phyloP scores from a whole-genome alignment of 2,113 vertebrate species.

The Paracanthobrama guichenoti region DNA sequence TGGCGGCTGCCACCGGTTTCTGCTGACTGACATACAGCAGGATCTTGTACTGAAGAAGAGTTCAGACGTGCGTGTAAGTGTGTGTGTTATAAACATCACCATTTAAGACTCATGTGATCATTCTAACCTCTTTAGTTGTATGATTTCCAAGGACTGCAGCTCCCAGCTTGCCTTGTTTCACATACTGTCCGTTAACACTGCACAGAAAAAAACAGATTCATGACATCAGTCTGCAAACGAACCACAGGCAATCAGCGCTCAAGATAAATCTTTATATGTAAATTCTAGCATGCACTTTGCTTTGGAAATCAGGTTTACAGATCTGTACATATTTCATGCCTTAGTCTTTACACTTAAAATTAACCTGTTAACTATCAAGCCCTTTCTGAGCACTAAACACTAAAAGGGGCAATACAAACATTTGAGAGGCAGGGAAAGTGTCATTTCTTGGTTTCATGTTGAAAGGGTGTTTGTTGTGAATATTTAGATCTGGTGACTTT shows the following conservation, averaged over 20 bases:
- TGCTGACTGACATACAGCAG: constrained; percentile 93
- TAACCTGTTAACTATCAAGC: no score
- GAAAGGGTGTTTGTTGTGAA: no score
- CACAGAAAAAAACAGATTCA: neutral
- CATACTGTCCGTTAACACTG: constrained; percentile 84
- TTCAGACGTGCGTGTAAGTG: neutral
- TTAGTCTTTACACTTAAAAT: neutral
- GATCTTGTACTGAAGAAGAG: constrained; percentile 85
- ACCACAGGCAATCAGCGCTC: neutral
- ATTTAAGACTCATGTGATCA: neutral
- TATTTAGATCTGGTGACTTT: no score
- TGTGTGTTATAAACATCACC: neutral
- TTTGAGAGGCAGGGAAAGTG: no score
- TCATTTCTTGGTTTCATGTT: no score
- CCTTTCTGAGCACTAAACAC: no score
- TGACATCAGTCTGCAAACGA: neutral
- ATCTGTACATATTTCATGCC: neutral
- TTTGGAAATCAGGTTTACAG: neutral
- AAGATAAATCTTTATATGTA: neutral
- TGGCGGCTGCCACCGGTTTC: constrained; percentile 84
- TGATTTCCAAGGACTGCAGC: constrained; percentile 90
- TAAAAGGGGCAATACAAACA: no score
- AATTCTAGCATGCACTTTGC: neutral
- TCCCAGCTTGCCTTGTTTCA: constrained; percentile 95
- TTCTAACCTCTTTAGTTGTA: constrained; percentile 82